Conservation (phyloP, 2,888 invertebrate species). For the Spicauda simplicius region DNA sequence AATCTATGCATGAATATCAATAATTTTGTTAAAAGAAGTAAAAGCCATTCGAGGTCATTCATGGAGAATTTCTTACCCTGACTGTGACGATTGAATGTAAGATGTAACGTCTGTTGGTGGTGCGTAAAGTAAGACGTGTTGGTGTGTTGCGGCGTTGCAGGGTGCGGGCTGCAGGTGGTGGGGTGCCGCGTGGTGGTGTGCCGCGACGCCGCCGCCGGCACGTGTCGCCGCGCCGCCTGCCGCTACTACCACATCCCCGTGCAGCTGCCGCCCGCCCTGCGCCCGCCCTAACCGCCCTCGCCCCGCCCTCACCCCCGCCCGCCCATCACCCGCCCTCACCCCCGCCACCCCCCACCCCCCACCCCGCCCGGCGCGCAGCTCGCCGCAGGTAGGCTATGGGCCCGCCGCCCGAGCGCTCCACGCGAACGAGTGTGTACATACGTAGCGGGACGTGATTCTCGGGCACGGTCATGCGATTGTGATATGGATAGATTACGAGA, state of each 20-base stretch:
- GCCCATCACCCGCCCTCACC: neutral
- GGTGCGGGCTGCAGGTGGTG: slow-evolving; percentile 97
- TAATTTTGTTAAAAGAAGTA: neutral
- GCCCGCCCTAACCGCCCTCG: slow-evolving; percentile 64
- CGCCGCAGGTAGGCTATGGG: slow-evolving; percentile 41
- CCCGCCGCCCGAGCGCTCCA: slow-evolving; percentile 45
- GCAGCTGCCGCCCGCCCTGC: slow-evolving; percentile 91
- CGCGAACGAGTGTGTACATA: slow-evolving; percentile 78
- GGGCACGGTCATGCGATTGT: slow-evolving; percentile 84
- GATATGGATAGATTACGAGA: slow-evolving; percentile 84
- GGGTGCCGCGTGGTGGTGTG: slow-evolving; percentile 98
- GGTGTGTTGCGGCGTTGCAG: slow-evolving; percentile 81
- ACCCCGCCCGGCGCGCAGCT: slow-evolving; percentile 47
- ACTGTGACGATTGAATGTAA: neutral
- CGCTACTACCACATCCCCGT: slow-evolving; percentile 99
- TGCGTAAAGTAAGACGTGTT: neutral
- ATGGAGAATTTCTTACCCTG: neutral
- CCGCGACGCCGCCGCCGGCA: slow-evolving; percentile 97
- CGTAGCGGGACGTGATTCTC: slow-evolving; percentile 82
- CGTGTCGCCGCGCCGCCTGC: slow-evolving; percentile 96
- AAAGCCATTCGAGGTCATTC: neutral
- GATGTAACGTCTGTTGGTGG: neutral
- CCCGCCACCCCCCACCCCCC: slow-evolving; percentile 37
- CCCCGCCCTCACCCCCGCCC: slow-evolving; percentile 49
- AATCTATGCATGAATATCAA: no score